Base-by-base conservation (phyloP, 2,797 vertebrate species). In the Chanos chanos region DNA sequence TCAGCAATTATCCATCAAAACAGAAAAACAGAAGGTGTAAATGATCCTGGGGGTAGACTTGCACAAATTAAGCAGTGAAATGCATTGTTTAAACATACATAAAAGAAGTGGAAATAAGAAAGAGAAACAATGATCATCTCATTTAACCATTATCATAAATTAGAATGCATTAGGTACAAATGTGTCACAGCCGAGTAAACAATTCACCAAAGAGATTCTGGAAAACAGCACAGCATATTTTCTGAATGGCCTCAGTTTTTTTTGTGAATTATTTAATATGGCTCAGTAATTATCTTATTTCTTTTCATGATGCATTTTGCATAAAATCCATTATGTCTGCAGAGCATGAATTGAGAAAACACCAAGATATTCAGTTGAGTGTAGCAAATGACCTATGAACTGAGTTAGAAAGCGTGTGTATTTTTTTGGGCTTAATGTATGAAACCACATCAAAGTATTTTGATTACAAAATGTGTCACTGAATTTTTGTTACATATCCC, bases 241-340 rank as follows among this genome's bases (percentile, higher is more conserved):
- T 21, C 18, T 9, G 33, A 45, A 34, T 27, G 27, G 25, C 24
- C 40, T 31, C 19, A 22, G 16, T 28, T 16, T 10, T n/a, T n/a
- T 15, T 33, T 6, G 15, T 7, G 15, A 49, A 33, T 59, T 12
- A 16, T 41, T 45, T 9, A 33, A 34, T 4, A 4, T 13, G 28
- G 13, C 30, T 24, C 21, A 40, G 13, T 62, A 55, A 52, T 57
- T 68, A 61, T 61, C 64, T 28, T 45, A n/a, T 68, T 33, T 61
- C 56, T 62, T 57, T 68, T 43, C 36, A 4, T 28, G 39, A 56
- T 37, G 45, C 45, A 39, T 45, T 68, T 39, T 39, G 37, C 37
- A 62, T 31, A 15, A 19, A 3, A 13, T 24, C 13, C n/a, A 27
- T 52, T 61, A 43, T 33, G 16, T 58, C 44, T 27, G 21, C 31